Base-by-base conservation (phyloP, 2,888 invertebrate species). In the Xiphydria camelus region DNA sequence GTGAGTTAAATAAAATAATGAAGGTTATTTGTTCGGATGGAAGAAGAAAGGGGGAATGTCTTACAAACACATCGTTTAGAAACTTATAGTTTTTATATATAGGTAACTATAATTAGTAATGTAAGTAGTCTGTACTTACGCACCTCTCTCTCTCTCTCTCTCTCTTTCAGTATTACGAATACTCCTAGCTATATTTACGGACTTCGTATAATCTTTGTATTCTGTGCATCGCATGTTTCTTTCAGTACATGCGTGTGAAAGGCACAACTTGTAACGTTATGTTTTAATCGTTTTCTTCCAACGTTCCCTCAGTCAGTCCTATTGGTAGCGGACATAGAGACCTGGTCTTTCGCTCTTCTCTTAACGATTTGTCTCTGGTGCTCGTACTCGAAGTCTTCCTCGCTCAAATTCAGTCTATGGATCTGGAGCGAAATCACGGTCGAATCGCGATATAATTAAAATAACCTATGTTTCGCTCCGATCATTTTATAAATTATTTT, bases 331-430 rank as follows among this genome's bases (percentile, higher is more conserved):
- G 66, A 57, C 39, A 62, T 57, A 21, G 56, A 53, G 36, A 59
- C 49, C 52, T 67, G 66, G 50, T 72, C 69, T 42, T 66, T 72
- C 39, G 68, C 62, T 57, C 71, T 81, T 53, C 86, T 80, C 53
- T 83, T 80, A 47, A 83, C 80, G 25, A 84, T 82, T 77, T 94
- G 94, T 59, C 88, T 81, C 70, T 89, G 88, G 76, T 94, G 94
- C 75, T 94, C 94, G 59, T 88, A 84, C 77, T 91, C 88, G 74
- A 95, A 92, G 78, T 94, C 94, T 69, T 89, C 86, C 71, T 94
- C 93, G 6, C 86, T 89, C 53, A 95, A 79, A 70, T 86, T 87
- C 55, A 94, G 79, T 50, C 88, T 82, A 66, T 82, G 81, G 79
- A 90, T 87, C 80, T 90, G 50, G 2, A 45, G n/a, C n/a, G n/a